Percentiles rank a stretch among this genome's conserved stretches.
Conservation (phyloP, 1,140 invertebrate genomes). For the Drosophila murphyi region DNA sequence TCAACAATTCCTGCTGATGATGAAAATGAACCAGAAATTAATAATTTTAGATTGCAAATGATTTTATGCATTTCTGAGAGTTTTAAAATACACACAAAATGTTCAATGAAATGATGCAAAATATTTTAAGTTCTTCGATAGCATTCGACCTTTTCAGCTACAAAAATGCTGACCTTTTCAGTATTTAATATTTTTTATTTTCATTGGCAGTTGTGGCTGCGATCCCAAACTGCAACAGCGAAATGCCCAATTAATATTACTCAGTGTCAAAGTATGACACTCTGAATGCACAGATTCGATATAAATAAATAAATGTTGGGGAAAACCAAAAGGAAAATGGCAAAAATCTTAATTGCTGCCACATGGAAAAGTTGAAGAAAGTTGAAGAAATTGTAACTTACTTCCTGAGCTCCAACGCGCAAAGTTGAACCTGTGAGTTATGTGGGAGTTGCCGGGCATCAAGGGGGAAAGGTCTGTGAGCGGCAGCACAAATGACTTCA, state of each 20-base stretch:
- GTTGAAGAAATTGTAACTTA: conserved; percentile 25
- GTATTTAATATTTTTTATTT: conserved; percentile 41
- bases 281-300: conserved; percentile 59
- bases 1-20: too few species aligned
- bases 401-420: conserved; percentile 10
- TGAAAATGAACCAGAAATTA: too few species aligned
- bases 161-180: not conserved
- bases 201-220: conserved; percentile 26
- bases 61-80: too few species aligned
- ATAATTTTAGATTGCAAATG: too few species aligned
- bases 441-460: not conserved
- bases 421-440: conserved; percentile 9
- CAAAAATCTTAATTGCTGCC: conserved; percentile 15
- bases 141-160: too few species aligned
- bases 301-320: conserved; percentile 29
- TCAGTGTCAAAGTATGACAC: conserved; percentile 69
- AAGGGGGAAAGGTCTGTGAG: conserved; percentile 14
- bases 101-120: too few species aligned
- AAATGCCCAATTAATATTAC: conserved; percentile 65
- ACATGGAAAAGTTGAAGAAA: conserved; percentile 15
- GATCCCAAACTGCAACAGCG: conserved; percentile 23
- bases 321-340: conserved; percentile 3
- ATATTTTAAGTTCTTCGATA: too few species aligned
- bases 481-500: conserved; percentile 67
- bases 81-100: too few species aligned